Base-by-base conservation (phyloP, 2,113 vertebrate species). In the Platycercus adscitus region DNA sequence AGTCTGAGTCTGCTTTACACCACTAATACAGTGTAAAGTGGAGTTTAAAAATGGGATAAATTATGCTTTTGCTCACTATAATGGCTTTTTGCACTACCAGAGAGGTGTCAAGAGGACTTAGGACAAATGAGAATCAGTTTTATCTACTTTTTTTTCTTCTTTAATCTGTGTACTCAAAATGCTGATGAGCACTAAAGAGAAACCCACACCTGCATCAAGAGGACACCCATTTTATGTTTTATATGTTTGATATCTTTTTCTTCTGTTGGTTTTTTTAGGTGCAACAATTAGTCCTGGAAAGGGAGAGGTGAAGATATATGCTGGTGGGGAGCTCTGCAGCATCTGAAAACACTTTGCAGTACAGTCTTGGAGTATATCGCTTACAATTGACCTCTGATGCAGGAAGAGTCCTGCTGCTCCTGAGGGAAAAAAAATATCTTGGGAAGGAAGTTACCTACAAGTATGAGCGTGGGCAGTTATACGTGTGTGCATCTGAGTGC, bases 391-490 rank as follows among this genome's bases (percentile, higher is more conserved):
- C 91, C 72, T 96, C 86, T 35, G 39, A 46, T 93, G 83, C 53
- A 72, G 16, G 29, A 79, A 60, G 49, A 69, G 29, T 91, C 64
- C 86, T 89, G 50, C 70, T 89, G 20, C 50, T 95, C 78, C 86
- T 53, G 69, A 95, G 83, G 91, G 86, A 93, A 58, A 66, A 90
- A 89, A 95, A 94, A 83, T 80, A 69, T 83, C 93, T 93, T 10
- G 10, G 28, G 64, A 76, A 95, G 20, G 86, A 95, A 96, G 94
- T 96, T 96, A 66, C 78, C 77, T 91, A n/a, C 63, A 61, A 93
- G 41, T 64, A 33, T 13, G 77, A 92, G 55, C 2, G 0, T 1
- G 18, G 49, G 35, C 58, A 55, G 11, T 16, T 5, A 7, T 10
- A 72, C 1, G 0, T 9, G 41, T 49, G 76, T 4, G 4, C 37